Conservation (phyloP, 2,797 vertebrate species). For the Danio choprae region DNA sequence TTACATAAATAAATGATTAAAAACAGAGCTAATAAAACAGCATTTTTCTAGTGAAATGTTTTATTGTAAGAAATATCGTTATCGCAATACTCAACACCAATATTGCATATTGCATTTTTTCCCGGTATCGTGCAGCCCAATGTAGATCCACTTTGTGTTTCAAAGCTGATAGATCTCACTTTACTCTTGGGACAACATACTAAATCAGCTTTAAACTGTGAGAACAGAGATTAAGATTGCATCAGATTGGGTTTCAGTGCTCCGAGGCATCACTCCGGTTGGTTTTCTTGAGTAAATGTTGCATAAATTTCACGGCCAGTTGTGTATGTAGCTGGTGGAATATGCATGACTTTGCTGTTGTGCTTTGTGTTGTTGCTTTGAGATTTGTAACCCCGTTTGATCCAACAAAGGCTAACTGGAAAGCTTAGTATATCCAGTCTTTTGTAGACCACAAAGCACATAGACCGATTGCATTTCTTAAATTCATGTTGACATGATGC, state of each 20-base stretch:
- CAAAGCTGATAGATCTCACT: slow-evolving; percentile 15
- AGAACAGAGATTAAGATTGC: slow-evolving; percentile 17
- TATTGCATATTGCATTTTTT: no score
- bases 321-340: slow-evolving; percentile 37
- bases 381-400: slow-evolving; percentile 1
- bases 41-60: no score
- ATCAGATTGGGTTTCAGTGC: not conserved
- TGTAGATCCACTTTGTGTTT: not conserved
- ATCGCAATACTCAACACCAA: no score
- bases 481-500: not conserved
- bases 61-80: no score
- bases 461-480: not conserved
- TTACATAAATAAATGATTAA: no score
- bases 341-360: slow-evolving; percentile 40
- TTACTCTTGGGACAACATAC: slow-evolving; percentile 5
- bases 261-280: slow-evolving; percentile 1
- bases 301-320: slow-evolving; percentile 36
- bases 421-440: not conserved
- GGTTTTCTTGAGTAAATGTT: slow-evolving; percentile 5
- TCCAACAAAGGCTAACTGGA: slow-evolving; percentile 36
- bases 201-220: slow-evolving; percentile 13
- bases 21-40: no score
- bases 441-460: slow-evolving; percentile 1
- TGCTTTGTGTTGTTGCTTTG: slow-evolving; percentile 15
- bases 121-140: not conserved